Conservation (phyloP, 2,888 invertebrate genomes). For the Lasioglossum pauxillum region DNA sequence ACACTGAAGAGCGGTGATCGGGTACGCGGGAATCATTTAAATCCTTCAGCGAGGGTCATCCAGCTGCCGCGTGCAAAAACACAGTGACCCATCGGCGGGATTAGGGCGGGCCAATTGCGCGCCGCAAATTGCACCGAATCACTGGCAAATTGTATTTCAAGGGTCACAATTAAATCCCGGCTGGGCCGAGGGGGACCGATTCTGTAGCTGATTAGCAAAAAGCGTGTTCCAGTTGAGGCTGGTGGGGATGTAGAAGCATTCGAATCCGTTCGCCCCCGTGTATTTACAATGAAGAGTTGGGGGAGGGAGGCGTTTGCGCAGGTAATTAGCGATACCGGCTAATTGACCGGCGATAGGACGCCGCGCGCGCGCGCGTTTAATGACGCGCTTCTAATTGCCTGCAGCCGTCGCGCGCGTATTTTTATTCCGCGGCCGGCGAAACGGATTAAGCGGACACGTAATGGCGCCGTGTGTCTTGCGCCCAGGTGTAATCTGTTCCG, state of each 20-base stretch:
- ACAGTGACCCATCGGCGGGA: background rate
- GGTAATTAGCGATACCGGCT: conserved; percentile 55
- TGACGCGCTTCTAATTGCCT: conserved; percentile 57
- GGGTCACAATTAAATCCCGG: conserved; percentile 11
- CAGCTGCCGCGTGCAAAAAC: background rate
- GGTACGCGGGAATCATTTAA: background rate
- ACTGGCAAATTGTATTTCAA: conserved; percentile 28
- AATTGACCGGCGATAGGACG: conserved; percentile 57
- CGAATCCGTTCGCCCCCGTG: background rate
- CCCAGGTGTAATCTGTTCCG: background rate
- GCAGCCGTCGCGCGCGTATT: conserved; percentile 34
- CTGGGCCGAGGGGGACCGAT: background rate
- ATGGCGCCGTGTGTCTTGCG: conserved; percentile 16
- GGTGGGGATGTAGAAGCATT: conserved; percentile 8
- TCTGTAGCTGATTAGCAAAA: conserved; percentile 27
- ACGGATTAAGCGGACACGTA: conserved; percentile 36
- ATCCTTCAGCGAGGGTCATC: background rate
- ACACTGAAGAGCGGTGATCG: background rate
- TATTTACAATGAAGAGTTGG: conserved; percentile 26
- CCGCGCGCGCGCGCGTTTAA: conserved; percentile 35
- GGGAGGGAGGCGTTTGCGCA: conserved; percentile 3
- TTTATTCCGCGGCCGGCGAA: conserved; percentile 34
- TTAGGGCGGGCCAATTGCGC: background rate
- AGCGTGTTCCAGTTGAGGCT: background rate
- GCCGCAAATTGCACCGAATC: conserved; percentile 21